Conservation (phyloP, 1,140 invertebrate species). For the Capitella teleta region DNA sequence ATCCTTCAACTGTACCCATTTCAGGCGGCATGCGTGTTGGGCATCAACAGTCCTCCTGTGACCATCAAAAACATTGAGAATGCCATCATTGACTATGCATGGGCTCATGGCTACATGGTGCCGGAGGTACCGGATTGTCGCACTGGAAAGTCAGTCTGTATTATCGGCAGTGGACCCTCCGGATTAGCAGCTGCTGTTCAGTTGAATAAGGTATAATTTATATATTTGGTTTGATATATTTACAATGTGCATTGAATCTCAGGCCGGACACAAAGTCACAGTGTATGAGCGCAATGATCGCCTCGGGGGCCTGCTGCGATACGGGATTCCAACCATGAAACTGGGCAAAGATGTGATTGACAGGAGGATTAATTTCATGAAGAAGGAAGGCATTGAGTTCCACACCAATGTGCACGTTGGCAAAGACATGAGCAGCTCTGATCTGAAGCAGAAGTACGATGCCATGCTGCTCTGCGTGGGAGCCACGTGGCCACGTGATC, state of each 20-base stretch:
- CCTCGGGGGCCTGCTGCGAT: slow-evolving; percentile 85
- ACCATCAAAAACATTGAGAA: slow-evolving; percentile 99
- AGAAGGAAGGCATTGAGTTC: slow-evolving; percentile 83
- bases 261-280: slow-evolving; percentile 78
- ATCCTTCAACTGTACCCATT: not conserved
- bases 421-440: slow-evolving; percentile 70
- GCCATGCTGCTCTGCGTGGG: slow-evolving; percentile 83
- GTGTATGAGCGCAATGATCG: slow-evolving; percentile 95
- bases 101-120: slow-evolving; percentile 85
- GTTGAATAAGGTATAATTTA: slow-evolving; percentile 65
- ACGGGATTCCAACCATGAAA: slow-evolving; percentile 98
- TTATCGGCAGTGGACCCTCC: slow-evolving; percentile 92
- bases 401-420: slow-evolving; percentile 82
- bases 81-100: slow-evolving; percentile 96
- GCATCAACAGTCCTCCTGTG: slow-evolving; percentile 88
- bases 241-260: not conserved
- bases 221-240: not conserved
- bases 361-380: slow-evolving; percentile 73
- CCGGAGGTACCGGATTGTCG: slow-evolving; percentile 61
- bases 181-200: slow-evolving; percentile 95
- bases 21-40: slow-evolving; percentile 84
- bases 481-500: slow-evolving; percentile 90
- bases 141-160: slow-evolving; percentile 75
- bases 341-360: slow-evolving; percentile 72
- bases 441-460: slow-evolving; percentile 64